Conservation (phyloP, 2,797 vertebrate species). For the Austrolebias charrua region DNA sequence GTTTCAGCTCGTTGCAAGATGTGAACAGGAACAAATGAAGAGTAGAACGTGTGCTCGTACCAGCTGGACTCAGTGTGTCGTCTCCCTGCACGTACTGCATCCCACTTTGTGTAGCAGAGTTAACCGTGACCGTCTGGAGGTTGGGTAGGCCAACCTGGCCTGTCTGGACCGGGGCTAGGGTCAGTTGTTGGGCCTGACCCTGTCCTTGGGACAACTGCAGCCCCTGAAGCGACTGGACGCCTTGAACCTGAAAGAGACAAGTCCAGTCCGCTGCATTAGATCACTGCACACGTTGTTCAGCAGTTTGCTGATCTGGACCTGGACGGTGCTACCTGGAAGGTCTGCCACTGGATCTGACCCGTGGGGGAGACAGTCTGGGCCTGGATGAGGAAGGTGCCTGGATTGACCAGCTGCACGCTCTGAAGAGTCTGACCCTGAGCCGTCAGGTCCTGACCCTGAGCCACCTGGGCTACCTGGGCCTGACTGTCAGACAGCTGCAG, state of each 20-base stretch:
- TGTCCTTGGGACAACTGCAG: constrained; percentile 93
- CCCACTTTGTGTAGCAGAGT: constrained; percentile 88
- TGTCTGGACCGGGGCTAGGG: constrained; percentile 93
- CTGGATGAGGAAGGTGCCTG: constrained; percentile 98
- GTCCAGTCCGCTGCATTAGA: neutral
- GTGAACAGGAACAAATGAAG: neutral
- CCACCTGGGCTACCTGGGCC: constrained; percentile 87
- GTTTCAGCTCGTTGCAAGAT: neutral
- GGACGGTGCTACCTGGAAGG: constrained; percentile 85
- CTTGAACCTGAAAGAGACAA: constrained; percentile 85
- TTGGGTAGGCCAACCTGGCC: constrained; percentile 92
- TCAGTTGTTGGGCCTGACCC: constrained; percentile 89
- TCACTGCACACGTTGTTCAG: neutral
- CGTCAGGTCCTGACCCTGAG: constrained; percentile 84
- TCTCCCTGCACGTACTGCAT: constrained; percentile 92
- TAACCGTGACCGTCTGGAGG: constrained; percentile 98
- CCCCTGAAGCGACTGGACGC: constrained; percentile 98
- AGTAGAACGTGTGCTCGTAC: constrained; percentile 64
- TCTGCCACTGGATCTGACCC: constrained; percentile 99
- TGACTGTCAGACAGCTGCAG: constrained; percentile 85
- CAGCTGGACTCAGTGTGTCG: constrained; percentile 88
- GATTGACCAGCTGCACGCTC: constrained; percentile 97
- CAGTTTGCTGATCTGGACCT: neutral
- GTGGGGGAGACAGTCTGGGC: constrained; percentile 97
- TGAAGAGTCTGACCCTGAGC: constrained; percentile 90